phyloP scores from a whole-genome alignment of 2,113 vertebrate species.

The Formicarius rufipectus region DNA sequence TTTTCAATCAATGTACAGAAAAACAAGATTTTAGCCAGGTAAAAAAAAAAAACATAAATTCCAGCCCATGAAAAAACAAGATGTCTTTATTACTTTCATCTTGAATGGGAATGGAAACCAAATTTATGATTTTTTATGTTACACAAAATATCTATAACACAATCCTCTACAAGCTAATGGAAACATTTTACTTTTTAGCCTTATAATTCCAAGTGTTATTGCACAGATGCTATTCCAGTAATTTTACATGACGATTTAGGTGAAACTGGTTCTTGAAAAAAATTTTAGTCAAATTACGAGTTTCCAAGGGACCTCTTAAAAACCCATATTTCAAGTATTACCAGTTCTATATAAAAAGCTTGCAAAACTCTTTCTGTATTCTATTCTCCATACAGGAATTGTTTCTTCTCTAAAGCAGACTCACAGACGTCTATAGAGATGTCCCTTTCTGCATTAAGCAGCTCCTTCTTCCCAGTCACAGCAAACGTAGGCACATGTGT shows the following conservation, averaged over 20 bases:
- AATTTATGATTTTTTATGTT: not conserved
- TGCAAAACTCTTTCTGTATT: not conserved
- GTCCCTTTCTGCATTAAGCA: not conserved
- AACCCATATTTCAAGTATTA: not conserved
- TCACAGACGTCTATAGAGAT: not conserved
- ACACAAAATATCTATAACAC: not conserved
- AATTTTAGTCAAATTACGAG: not conserved
- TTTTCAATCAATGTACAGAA: not conserved
- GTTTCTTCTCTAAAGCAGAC: not conserved
- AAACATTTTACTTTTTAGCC: not conserved
- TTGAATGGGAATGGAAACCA: not conserved
- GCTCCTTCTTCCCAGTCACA: not conserved
- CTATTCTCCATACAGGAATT: not conserved
- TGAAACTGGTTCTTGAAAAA: not conserved
- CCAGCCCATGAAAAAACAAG: not conserved
- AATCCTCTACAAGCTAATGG: not conserved
- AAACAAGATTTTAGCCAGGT: not conserved
- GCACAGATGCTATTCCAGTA: not conserved
- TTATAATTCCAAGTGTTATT: not conserved
- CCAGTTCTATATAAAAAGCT: not conserved
- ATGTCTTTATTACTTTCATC: not conserved
- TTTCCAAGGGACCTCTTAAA: not conserved
- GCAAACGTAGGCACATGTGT: rapidly evolving
- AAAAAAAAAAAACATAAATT: not conserved
- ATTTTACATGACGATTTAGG: not conserved